phyloP scores from a whole-genome alignment of 2,113 vertebrate species.

The Gymnarchus niloticus region DNA sequence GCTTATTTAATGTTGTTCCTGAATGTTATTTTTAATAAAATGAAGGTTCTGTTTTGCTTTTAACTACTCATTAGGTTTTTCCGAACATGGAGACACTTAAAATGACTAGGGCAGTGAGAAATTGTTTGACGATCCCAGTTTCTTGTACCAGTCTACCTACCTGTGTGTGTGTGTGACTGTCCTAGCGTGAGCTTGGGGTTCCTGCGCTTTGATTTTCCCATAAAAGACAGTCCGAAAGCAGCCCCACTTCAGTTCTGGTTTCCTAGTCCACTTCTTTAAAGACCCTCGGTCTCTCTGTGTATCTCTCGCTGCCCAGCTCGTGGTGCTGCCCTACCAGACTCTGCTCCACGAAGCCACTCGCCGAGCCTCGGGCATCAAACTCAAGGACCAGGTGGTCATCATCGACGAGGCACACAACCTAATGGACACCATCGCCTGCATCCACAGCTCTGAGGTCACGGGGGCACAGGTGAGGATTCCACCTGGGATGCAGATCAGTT shows the following conservation, averaged over 20 bases:
- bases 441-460: constrained; percentile 77
- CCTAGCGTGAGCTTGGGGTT: too few species aligned
- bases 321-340: constrained; percentile 94
- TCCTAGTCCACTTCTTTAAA: too few species aligned
- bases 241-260: too few species aligned
- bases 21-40: neutral
- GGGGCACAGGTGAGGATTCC: constrained; percentile 75
- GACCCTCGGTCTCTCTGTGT: neutral
- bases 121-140: neutral
- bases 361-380: constrained; percentile 76
- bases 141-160: neutral
- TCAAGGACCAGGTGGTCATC: constrained; percentile 86
- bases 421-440: constrained; percentile 81
- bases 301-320: constrained; percentile 63
- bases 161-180: neutral
- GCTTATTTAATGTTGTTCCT: neutral
- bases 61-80: too few species aligned
- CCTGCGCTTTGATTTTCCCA: too few species aligned
- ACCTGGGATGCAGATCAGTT: neutral
- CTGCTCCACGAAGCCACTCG: constrained; percentile 84
- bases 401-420: constrained; percentile 97
- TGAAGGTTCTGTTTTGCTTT: neutral
- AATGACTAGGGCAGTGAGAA: too few species aligned
- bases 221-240: too few species aligned
- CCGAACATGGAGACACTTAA: neutral